phyloP scores from a whole-genome alignment of 2,113 vertebrate genomes.

The Vulpes ferrilata region DNA sequence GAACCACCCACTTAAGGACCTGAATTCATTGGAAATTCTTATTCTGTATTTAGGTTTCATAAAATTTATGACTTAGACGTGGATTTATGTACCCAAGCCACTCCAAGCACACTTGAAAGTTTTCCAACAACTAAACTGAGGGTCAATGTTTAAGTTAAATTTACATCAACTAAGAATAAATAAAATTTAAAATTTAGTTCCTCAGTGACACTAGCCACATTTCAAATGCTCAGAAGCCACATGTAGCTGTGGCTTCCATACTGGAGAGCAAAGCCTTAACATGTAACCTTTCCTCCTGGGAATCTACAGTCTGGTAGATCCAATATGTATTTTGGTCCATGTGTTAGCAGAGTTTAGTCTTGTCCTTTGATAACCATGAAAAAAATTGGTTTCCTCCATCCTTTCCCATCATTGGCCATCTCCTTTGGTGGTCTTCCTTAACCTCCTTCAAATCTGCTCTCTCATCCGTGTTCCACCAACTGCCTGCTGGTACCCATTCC shows the following conservation, averaged over 20 bases:
- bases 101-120: background rate
- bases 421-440: background rate
- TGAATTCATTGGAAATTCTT: background rate
- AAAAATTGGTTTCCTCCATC: background rate
- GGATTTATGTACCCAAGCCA: background rate
- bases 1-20: background rate
- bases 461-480: background rate
- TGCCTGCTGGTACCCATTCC: background rate
- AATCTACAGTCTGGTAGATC: background rate
- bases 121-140: background rate
- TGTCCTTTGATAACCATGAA: background rate
- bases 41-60: background rate
- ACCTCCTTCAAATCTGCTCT: background rate
- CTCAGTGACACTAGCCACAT: background rate
- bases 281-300: background rate
- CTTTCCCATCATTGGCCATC: background rate
- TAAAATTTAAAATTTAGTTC: background rate
- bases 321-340: background rate
- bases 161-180: background rate
- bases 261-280: no score
- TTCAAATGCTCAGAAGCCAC: background rate
- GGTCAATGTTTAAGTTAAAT: background rate
- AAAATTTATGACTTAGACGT: background rate
- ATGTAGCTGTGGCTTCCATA: background rate
- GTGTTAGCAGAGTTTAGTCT: no score